Conservation (phyloP, 2,888 invertebrate genomes). For the Torymus tubicola region DNA sequence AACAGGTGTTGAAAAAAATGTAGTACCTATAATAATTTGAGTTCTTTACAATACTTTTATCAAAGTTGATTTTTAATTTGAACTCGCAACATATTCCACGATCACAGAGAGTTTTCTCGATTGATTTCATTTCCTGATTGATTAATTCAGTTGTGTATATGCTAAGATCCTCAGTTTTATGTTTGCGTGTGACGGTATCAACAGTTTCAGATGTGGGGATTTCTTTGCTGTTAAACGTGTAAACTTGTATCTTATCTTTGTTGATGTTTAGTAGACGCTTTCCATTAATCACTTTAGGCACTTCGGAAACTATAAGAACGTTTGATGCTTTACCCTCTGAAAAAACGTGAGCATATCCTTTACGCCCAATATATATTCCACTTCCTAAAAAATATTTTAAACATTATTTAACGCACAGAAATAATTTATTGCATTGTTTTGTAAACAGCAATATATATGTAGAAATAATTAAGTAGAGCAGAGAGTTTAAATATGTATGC, state of each 20-base stretch:
- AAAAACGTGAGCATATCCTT: conserved; percentile 31
- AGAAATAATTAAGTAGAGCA: too few species aligned
- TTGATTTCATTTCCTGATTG: conserved; percentile 48
- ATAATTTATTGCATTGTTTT: too few species aligned
- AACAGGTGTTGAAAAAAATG: background rate
- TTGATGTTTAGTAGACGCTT: conserved; percentile 26
- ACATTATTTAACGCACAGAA: too few species aligned
- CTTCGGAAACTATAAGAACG: conserved; percentile 57
- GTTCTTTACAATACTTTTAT: conserved; percentile 34
- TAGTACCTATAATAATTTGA: conserved; percentile 63
- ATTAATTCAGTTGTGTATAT: conserved; percentile 61
- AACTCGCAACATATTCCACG: conserved; percentile 64
- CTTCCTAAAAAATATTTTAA: conserved; percentile 77
- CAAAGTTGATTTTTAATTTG: conserved; percentile 56
- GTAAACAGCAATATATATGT: too few species aligned
- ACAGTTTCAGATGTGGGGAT: conserved; percentile 14
- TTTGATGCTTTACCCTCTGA: conserved; percentile 23
- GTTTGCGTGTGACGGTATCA: background rate
- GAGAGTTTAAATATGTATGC: too few species aligned
- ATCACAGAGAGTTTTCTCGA: conserved; percentile 61
- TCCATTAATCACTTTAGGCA: conserved; percentile 58
- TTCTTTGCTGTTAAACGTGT: conserved; percentile 22
- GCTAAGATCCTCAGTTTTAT: conserved; percentile 42
- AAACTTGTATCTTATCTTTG: background rate
- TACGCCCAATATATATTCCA: conserved; percentile 56